These are phyloP conservation scores for Nemoura dubitans DNA, from an alignment of 2,888 invertebrate genomes.

Conservation along the genomic window DNA sequence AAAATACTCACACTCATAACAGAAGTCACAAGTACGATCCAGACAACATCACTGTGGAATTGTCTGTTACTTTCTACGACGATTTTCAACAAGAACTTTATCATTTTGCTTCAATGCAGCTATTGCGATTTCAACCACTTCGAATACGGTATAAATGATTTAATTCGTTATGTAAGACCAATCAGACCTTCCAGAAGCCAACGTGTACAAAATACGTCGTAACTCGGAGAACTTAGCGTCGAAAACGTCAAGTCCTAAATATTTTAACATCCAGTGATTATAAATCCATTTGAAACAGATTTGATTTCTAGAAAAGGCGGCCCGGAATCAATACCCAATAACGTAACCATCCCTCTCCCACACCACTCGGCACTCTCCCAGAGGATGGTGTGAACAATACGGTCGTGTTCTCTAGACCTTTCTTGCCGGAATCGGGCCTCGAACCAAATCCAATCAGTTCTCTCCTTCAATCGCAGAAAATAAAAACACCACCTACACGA, in stretches of 20 bases:
- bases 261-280: neutral
- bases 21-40: too few species aligned
- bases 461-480: neutral
- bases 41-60: too few species aligned
- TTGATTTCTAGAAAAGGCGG: neutral
- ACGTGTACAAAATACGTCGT: too few species aligned
- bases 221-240: neutral
- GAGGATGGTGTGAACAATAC: neutral
- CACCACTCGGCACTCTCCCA: neutral
- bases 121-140: too few species aligned
- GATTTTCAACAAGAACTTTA: too few species aligned
- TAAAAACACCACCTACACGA: neutral
- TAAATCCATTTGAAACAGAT: neutral
- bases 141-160: too few species aligned
- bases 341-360: neutral
- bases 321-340: neutral
- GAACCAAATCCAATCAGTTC: neutral
- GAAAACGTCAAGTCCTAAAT: neutral
- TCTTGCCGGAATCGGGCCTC: neutral
- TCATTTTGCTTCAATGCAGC: too few species aligned
- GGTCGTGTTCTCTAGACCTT: neutral
- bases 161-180: too few species aligned
- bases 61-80: too few species aligned
- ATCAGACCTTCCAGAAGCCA: too few species aligned
- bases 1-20: too few species aligned